Evolutionary conservation across 1,140 invertebrate genomes (phyloP).

Genomic region (Dermatophagoides farinae): DNA sequence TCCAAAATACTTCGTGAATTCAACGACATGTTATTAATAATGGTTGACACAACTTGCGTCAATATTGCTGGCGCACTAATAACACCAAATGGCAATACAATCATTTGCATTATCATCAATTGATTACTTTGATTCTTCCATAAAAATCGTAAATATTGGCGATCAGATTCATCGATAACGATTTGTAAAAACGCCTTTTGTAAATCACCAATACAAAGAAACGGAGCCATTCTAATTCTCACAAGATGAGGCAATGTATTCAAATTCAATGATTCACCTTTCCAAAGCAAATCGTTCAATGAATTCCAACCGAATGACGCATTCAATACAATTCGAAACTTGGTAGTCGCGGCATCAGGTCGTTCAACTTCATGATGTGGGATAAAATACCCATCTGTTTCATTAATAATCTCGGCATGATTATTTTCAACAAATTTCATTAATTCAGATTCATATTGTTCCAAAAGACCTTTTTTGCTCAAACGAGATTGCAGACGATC

Average conservation of each 20-base stretch:
- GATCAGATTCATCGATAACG: too few species aligned
- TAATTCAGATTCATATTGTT: too few species aligned
- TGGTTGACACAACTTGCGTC: neutral
- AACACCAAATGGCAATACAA: neutral
- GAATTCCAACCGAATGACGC: neutral
- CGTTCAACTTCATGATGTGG: too few species aligned
- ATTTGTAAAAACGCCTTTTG: too few species aligned
- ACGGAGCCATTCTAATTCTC: too few species aligned
- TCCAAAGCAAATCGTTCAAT: neutral
- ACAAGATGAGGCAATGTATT: too few species aligned
- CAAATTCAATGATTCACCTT: neutral
- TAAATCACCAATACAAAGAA: too few species aligned
- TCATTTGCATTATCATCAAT: neutral
- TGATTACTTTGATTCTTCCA: neutral
- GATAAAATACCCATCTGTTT: too few species aligned
- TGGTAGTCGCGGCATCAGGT: too few species aligned
- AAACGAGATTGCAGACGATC: neutral
- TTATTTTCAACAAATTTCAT: too few species aligned
- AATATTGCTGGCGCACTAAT: neutral
- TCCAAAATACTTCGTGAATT: neutral
- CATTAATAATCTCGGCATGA: too few species aligned
- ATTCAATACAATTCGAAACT: neutral
- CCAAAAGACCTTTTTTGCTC: neutral
- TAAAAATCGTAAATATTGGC: too few species aligned
- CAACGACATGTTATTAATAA: neutral